A percentile compares a stretch with the other conserved stretches of the same genome.
Conservation (phyloP, 2,113 vertebrate genomes). For the Stictonetta naevosa region DNA sequence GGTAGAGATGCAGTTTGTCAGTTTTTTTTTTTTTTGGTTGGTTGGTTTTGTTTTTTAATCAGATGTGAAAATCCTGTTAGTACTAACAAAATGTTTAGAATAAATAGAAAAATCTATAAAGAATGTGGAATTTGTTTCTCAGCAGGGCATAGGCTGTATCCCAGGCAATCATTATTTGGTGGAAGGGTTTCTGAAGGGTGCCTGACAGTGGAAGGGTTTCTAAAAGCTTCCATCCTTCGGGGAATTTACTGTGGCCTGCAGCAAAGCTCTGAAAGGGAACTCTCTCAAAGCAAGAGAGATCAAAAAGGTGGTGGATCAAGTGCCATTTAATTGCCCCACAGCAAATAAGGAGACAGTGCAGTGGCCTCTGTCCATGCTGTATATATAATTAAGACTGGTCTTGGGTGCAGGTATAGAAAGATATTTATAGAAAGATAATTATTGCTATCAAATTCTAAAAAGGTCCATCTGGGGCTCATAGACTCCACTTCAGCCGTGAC, state of each 20-base stretch:
- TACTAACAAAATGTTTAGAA: neutral
- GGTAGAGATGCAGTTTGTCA: neutral
- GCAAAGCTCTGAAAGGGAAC: neutral
- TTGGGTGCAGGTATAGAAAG: neutral
- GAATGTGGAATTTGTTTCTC: neutral
- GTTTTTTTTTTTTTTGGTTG: too few relatives aligned
- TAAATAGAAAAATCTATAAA: neutral
- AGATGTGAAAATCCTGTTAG: neutral
- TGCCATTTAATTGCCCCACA: neutral
- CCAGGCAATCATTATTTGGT: neutral
- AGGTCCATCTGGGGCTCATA: neutral
- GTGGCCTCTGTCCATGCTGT: neutral
- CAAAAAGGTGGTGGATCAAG: neutral
- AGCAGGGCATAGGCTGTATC: neutral
- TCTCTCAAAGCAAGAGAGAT: neutral
- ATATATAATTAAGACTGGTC: rapidly evolving
- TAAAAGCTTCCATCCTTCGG: neutral
- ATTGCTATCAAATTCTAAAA: neutral
- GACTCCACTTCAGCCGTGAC: neutral
- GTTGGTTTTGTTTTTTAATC: neutral
- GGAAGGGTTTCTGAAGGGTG: too few relatives aligned
- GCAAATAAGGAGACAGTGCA: neutral
- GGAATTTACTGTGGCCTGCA: neutral
- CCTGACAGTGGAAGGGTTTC: neutral
- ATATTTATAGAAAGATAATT: neutral